These are phyloP conservation scores for Meles meles DNA, from an alignment of 2,113 vertebrate species.

Conservation along the genomic window DNA sequence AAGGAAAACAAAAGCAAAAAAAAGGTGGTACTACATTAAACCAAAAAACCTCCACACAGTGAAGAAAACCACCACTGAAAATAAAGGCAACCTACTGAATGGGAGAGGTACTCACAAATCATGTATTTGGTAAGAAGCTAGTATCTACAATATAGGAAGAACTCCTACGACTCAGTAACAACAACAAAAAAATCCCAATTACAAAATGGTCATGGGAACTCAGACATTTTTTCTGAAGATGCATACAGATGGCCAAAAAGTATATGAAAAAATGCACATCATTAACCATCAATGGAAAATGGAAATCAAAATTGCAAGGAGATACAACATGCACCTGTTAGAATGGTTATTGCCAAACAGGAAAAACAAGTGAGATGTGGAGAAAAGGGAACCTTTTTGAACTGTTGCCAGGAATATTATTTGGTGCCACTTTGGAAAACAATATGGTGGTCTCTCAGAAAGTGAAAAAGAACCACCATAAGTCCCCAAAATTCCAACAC, in stretches of 20 bases:
- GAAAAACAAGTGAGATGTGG: background rate
- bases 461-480: background rate
- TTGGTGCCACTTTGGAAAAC: background rate
- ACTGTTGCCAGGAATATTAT: background rate
- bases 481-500: background rate
- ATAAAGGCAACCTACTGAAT: too few relatives aligned
- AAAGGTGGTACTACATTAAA: too few relatives aligned
- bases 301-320: background rate
- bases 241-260: background rate
- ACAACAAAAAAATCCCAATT: background rate
- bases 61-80: too few relatives aligned
- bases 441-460: background rate
- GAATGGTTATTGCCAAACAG: background rate
- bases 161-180: background rate
- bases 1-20: background rate
- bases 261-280: background rate
- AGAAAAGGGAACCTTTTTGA: background rate
- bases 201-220: background rate
- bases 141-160: background rate
- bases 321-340: background rate
- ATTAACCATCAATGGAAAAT: background rate
- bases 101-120: too few relatives aligned
- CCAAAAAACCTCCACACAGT: too few relatives aligned
- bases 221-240: background rate
- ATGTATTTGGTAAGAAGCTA: background rate